These are phyloP conservation scores for Galbula dea DNA, from an alignment of 2,113 vertebrate species.

Conservation along the genomic window DNA sequence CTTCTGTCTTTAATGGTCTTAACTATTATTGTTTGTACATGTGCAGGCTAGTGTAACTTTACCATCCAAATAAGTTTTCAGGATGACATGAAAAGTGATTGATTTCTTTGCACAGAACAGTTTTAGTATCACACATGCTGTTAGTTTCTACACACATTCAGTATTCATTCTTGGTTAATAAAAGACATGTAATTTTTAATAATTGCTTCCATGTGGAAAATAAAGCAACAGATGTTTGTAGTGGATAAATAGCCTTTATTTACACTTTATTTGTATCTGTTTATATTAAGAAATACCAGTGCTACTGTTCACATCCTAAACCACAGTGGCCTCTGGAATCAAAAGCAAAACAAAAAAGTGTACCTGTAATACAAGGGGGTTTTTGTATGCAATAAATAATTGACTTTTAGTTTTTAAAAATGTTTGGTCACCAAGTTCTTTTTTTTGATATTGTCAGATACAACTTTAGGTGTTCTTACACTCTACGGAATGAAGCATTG, in stretches of 20 bases:
- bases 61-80: neutral
- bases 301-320: neutral
- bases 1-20: neutral
- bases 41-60: neutral
- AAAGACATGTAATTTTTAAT: neutral
- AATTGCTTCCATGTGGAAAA: neutral
- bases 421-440: neutral
- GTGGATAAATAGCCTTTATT: neutral
- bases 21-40: neutral
- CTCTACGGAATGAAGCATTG: neutral
- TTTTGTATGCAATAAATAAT: constrained; percentile 10
- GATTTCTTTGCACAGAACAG: neutral
- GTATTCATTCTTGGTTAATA: neutral
- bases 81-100: neutral
- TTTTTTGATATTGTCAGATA: neutral
- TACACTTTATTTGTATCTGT: neutral
- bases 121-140: neutral
- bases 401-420: constrained; percentile 1
- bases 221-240: neutral
- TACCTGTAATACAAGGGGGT: constrained; percentile 6
- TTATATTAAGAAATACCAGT: neutral
- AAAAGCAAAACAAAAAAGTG: neutral
- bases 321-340: neutral
- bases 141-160: neutral
- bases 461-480: neutral